Evolutionary conservation across 2,888 invertebrate genomes (phyloP).

Genomic region (Metallyticus violacea): DNA sequence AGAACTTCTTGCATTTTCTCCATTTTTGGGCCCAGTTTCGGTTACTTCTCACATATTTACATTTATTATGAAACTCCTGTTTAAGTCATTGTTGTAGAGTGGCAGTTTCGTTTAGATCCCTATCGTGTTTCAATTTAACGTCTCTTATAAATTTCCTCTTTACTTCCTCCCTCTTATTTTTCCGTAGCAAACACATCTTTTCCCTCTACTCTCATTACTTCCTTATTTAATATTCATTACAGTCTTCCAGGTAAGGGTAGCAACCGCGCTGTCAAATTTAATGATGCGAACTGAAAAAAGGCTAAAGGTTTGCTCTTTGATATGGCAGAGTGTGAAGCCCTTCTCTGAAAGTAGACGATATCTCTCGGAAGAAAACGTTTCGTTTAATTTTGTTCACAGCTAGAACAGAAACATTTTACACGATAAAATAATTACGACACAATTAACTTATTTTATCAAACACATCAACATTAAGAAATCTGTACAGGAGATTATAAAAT

Average conservation of each 20-base stretch:
- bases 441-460: no score
- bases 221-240: background rate
- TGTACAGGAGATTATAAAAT: no score
- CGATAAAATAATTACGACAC: no score
- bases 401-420: no score
- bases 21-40: background rate
- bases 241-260: background rate
- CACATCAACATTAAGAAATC: no score
- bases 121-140: background rate
- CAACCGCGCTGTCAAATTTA: background rate
- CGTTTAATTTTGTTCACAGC: background rate
- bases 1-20: background rate
- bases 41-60: background rate
- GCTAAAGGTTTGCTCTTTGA: background rate
- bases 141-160: background rate
- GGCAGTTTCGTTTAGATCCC: background rate
- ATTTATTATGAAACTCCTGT: background rate
- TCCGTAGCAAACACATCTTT: background rate
- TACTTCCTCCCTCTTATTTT: background rate
- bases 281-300: background rate
- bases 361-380: background rate
- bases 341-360: background rate
- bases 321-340: background rate
- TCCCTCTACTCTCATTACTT: background rate
- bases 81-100: background rate